These are phyloP conservation scores for Oreortyx pictus DNA, from an alignment of 2,797 vertebrate species.

Conservation along the genomic window DNA sequence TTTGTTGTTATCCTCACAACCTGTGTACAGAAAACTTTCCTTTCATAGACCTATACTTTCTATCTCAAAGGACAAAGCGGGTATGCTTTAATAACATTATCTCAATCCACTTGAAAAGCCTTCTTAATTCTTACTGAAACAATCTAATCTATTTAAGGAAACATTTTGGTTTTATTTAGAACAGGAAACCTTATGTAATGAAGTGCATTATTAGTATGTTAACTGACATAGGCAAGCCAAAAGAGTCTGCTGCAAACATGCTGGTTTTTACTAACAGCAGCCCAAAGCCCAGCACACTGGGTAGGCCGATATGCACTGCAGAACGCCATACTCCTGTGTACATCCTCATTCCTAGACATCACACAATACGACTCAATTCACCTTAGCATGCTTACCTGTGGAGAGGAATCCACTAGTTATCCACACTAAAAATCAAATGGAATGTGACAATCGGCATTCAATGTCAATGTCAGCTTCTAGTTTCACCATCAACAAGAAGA, in stretches of 20 bases:
- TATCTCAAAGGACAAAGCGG: slow-evolving; percentile 52
- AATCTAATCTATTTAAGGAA: slow-evolving; percentile 39
- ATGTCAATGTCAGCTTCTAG: slow-evolving; percentile 4
- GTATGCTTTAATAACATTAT: slow-evolving; percentile 39
- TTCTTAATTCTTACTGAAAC: slow-evolving; percentile 51
- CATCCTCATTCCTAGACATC: background rate
- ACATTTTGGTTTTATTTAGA: slow-evolving; percentile 37
- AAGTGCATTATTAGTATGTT: slow-evolving; percentile 22
- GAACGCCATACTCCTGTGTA: background rate
- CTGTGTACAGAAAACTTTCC: background rate
- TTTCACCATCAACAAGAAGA: background rate
- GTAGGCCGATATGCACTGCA: background rate
- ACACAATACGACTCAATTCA: background rate
- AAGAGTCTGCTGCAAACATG: background rate
- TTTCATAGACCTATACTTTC: background rate
- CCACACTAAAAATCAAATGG: slow-evolving; percentile 27
- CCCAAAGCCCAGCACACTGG: background rate
- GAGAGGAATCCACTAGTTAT: background rate
- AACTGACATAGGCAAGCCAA: background rate
- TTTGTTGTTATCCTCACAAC: background rate
- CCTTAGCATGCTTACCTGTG: background rate
- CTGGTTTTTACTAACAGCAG: background rate
- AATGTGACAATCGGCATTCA: slow-evolving; percentile 9
- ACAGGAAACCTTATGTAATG: slow-evolving; percentile 35
- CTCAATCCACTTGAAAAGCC: slow-evolving; percentile 40